These are phyloP conservation scores for Agrochola macilenta DNA, from an alignment of 2,888 invertebrate genomes.

Conservation along the genomic window DNA sequence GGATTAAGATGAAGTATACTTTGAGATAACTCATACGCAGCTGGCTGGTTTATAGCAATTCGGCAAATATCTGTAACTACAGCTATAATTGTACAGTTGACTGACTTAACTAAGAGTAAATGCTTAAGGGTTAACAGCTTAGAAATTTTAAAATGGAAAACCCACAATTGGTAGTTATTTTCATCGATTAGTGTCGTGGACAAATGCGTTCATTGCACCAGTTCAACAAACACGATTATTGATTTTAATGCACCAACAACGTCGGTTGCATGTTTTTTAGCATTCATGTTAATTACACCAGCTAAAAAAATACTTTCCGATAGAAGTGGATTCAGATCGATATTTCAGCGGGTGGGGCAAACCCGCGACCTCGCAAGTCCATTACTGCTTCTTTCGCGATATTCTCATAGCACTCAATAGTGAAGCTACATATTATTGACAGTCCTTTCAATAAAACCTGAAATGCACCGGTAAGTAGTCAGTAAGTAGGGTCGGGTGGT, in stretches of 20 bases:
- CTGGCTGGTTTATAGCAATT: not conserved
- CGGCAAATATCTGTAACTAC: not conserved
- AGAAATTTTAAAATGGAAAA: not conserved
- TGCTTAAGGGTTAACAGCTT: not conserved
- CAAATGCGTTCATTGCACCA: constrained; percentile 5
- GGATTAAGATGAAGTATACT: not conserved
- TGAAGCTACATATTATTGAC: constrained; percentile 34
- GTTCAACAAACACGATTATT: constrained; percentile 19
- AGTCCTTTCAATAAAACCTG: constrained; percentile 46
- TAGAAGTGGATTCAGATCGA: not conserved
- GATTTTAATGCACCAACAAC: not conserved
- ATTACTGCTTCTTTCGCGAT: not conserved
- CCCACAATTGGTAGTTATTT: not conserved
- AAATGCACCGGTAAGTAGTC: constrained; percentile 47
- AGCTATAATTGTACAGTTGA: not conserved
- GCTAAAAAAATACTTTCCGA: not conserved
- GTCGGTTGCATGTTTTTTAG: constrained; percentile 15
- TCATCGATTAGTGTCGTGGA: not conserved
- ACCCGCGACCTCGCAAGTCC: not conserved
- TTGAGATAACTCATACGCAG: not conserved
- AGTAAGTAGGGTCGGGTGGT: constrained; percentile 45
- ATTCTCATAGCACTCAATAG: constrained; percentile 19
- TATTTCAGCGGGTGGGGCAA: not conserved
- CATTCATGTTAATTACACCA: not conserved
- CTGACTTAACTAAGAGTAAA: too few relatives aligned